Base-by-base conservation (phyloP, 2,797 vertebrate genomes). In the Urosaurus nigricauda region DNA sequence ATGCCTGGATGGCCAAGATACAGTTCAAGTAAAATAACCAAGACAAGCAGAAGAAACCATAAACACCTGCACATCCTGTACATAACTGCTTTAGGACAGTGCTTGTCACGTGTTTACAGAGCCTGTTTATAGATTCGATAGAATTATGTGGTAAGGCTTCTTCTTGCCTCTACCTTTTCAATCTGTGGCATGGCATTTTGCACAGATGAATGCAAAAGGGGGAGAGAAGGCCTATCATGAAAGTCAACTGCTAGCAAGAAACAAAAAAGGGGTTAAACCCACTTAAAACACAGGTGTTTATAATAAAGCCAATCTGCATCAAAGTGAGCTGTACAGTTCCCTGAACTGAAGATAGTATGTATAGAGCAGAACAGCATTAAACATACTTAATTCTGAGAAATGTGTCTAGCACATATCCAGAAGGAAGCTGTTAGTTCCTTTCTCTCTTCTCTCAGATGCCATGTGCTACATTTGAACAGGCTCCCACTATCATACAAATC, bases 371-470 rank as follows among this genome's bases (percentile, higher is more conserved):
- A 53, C 4, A 5, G 12, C 37, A 58, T 47, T 47, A 58, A 70
- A 40, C 37, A 79, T 37, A 60, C 35, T 70, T 56, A 53, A 9
- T 43, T 80, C 73, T 32, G 68, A 29, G 13, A n/a, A 43, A 32
- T 80, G n/a, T 13, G 2, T 73, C 58, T 79, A 92, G 11, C 63
- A 29, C 11, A 84, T 70, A 60, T 47, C 70, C 75, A 91, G 43
- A 65, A 85, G 14, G 83, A 92, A 63, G 74, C 1, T 6, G 35
- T 74, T 51, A 70, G 11, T 32, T 70, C 47, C 58, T 88, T 51
- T 51, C 60, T 94, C 83, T 84, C 79, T 83, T 26, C 37, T 0
- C 17, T 77, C 88, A 93, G 56, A 87, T 88, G 85, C 87, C 0
- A 0, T 11, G 78, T 80, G 47, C 58, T 35, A 43, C 3, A 90